Evolutionary conservation across 2,888 invertebrate genomes (phyloP), one percentile per base, ranked within the genome.

Genomic region (Dromius quadrimaculatus): DNA sequence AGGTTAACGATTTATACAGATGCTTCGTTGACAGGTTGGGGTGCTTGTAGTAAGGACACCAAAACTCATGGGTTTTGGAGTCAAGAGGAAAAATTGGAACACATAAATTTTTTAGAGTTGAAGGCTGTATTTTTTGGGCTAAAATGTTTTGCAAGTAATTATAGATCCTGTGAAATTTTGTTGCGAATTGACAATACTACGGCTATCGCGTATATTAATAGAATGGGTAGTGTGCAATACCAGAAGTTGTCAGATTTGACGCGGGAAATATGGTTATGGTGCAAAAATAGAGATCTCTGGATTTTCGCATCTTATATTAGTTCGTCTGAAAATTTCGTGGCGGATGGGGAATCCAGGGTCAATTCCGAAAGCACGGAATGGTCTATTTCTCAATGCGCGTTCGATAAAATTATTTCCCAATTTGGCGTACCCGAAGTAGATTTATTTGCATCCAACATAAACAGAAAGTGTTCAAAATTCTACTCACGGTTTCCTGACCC

Each of bases 11-110:
- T 45, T 45, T 45, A 41, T 45, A 69, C 70, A 15, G 74, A 75
- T 54, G 74, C 75, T 1, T 76, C 72, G 2, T n/a, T 72, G 13
- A 71, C 72, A 19, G 73, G 75, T 2, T 76, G 75, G 74, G 71
- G 72, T 13, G 73, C 73, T 2, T 61, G 38, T 2, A 71, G 71
- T 6, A 32, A 71, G 1, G 63, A 61, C 5, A 13, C 50, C 8
- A 45, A 3, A 20, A 50, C 71, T 19, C 61, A 71, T 13, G 71
- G 70, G 9, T 71, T 15, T 11, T 68, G 68, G 59, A 34, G 13
- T 3, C 6, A 20, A 6, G n/a, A 2, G 15, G 32, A 71, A 4
- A 34, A 43, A 34, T 36, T 13, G 13, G 8, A 11, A 9, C 68
- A 28, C 20, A 71, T 64, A 47, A 65, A 66, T 20, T 63, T 68